A percentile compares a stretch with the other conserved stretches of the same genome.
Conservation (phyloP, 2,113 vertebrate genomes). For the Alaudala cheleensis region DNA sequence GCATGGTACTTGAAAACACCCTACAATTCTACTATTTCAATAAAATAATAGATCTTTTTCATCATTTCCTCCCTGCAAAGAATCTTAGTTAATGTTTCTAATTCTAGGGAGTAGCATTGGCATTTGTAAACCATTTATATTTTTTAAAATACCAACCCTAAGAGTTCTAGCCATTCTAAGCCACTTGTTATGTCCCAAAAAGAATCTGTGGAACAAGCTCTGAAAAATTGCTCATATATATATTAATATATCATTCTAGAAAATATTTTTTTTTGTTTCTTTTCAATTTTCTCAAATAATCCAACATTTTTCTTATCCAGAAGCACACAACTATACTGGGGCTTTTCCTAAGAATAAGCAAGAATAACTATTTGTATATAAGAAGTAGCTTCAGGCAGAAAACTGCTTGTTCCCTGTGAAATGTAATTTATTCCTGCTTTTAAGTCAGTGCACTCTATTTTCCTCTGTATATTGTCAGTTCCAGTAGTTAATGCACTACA, state of each 20-base stretch:
- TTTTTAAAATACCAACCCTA: background rate
- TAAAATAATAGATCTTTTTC: background rate
- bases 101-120: background rate
- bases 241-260: background rate
- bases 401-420: rapidly evolving
- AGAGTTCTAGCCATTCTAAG: background rate
- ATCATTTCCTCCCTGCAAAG: background rate
- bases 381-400: background rate
- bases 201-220: background rate
- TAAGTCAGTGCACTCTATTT: background rate
- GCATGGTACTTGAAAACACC: background rate
- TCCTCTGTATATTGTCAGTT: background rate
- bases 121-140: background rate
- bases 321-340: background rate
- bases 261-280: background rate
- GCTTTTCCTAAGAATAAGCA: background rate
- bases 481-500: background rate
- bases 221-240: background rate
- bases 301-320: background rate
- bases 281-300: background rate
- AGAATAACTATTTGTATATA: background rate
- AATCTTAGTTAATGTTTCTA: background rate
- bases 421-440: constrained; percentile 10
- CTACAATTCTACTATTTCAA: background rate
- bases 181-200: background rate